Percentiles rank a stretch among this genome's conserved stretches.
phyloP scores from a whole-genome alignment of 2,888 invertebrate species.

The Tortricodes alternella region DNA sequence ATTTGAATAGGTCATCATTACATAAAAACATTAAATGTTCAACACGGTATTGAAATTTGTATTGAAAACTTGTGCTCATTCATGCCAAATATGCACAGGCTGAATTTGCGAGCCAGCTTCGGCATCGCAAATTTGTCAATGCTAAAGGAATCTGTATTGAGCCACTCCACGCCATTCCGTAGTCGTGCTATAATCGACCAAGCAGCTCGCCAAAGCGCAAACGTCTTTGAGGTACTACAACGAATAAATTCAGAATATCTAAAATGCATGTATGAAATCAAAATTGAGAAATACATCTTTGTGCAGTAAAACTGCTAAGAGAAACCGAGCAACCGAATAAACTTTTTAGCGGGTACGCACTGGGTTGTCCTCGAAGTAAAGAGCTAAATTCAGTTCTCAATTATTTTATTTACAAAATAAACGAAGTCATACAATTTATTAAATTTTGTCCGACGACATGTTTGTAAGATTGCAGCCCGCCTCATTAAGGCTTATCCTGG shows the following conservation, averaged over 20 bases:
- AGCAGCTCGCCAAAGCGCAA: too few species aligned
- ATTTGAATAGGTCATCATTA: too few species aligned
- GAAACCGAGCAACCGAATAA: background rate
- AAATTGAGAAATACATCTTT: background rate
- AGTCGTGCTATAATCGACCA: background rate
- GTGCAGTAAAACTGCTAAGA: background rate
- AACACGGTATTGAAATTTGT: too few species aligned
- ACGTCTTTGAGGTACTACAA: conserved; percentile 12
- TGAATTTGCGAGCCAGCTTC: background rate
- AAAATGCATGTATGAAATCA: conserved; percentile 12
- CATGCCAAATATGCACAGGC: background rate
- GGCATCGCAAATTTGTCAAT: background rate
- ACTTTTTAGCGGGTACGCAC: conserved; percentile 1
- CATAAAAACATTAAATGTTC: too few species aligned
- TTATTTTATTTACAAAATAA: too few species aligned
- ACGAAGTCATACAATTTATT: too few species aligned
- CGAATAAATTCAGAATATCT: conserved; percentile 10
- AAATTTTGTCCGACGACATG: too few species aligned
- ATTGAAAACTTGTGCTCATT: too few species aligned
- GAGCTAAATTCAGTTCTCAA: too few species aligned
- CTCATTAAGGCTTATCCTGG: too few species aligned
- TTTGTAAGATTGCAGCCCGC: too few species aligned
- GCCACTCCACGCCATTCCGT: conserved; percentile 4
- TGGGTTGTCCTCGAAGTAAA: too few species aligned
- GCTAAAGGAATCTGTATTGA: conserved; percentile 1